Conservation (phyloP, 2,113 vertebrate species). For the Egretta garzetta region DNA sequence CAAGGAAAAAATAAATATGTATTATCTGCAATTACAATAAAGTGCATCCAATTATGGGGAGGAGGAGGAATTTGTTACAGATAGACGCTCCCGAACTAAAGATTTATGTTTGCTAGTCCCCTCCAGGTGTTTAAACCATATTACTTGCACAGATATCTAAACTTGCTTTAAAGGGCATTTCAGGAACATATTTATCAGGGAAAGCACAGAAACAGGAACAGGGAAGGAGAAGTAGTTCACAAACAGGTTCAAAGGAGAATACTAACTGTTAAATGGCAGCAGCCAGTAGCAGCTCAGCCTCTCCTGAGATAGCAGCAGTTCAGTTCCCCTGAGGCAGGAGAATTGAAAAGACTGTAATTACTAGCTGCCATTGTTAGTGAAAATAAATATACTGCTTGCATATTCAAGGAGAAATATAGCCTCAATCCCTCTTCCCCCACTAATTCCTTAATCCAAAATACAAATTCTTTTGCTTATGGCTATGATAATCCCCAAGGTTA, state of each 20-base stretch:
- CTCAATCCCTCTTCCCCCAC: not conserved
- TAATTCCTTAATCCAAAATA: not conserved
- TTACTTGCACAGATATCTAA: not conserved
- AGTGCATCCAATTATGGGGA: not conserved
- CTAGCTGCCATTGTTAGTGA: not conserved
- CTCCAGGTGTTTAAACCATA: not conserved
- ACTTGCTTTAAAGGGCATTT: not conserved
- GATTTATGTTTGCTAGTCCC: not conserved
- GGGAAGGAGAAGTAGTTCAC: not conserved
- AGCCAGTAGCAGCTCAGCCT: not conserved
- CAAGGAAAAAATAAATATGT: rapidly evolving
- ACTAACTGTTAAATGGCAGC: not conserved
- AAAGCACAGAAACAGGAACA: not conserved
- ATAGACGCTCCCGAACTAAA: not conserved
- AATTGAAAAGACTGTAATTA: constrained; percentile 23
- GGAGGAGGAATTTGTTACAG: not conserved
- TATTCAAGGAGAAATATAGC: not conserved
- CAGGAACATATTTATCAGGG: not conserved
- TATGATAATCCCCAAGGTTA: not conserved
- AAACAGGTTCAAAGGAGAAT: not conserved
- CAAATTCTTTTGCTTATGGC: not conserved
- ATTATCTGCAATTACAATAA: not conserved
- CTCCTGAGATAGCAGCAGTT: not conserved
- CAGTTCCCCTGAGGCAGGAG: not conserved
- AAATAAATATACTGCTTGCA: constrained; percentile 17